phyloP scores from a whole-genome alignment of 2,888 invertebrate species.

The Eilema sororculum region DNA sequence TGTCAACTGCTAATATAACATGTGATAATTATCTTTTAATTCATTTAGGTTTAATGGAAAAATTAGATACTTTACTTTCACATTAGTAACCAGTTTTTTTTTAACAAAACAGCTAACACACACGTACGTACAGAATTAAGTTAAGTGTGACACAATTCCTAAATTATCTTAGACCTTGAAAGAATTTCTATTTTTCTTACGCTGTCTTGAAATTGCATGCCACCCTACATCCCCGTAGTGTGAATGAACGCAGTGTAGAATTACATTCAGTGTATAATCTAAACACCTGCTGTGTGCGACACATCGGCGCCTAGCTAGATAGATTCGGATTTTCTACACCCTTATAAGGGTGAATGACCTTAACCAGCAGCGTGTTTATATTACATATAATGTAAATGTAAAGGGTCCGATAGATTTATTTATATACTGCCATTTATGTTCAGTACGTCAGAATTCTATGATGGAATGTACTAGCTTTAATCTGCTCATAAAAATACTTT shows the following conservation, averaged over 20 bases:
- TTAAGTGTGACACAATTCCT: not conserved
- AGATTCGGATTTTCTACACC: constrained; percentile 40
- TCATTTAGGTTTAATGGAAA: no score
- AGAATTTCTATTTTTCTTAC: not conserved
- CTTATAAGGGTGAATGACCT: constrained; percentile 32
- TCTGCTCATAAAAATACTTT: not conserved
- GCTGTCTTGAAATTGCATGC: constrained; percentile 3
- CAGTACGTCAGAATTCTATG: not conserved
- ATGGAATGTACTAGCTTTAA: not conserved
- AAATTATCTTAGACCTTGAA: not conserved
- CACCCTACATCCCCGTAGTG: not conserved
- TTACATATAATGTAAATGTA: constrained; percentile 5
- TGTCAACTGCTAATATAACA: no score
- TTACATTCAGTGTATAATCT: constrained; percentile 34
- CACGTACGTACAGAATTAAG: not conserved
- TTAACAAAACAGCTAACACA: no score
- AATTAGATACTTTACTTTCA: no score
- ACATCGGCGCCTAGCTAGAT: constrained; percentile 48
- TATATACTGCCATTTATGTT: not conserved
- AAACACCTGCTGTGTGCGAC: constrained; percentile 55
- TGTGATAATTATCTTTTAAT: no score
- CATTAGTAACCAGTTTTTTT: no score
- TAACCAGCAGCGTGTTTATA: constrained; percentile 23
- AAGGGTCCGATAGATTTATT: constrained; percentile 4
- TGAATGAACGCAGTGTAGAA: constrained; percentile 28